Base-by-base conservation (phyloP, 64 coral and sea anemone genomes). In the Pocillopora damicornis region DNA sequence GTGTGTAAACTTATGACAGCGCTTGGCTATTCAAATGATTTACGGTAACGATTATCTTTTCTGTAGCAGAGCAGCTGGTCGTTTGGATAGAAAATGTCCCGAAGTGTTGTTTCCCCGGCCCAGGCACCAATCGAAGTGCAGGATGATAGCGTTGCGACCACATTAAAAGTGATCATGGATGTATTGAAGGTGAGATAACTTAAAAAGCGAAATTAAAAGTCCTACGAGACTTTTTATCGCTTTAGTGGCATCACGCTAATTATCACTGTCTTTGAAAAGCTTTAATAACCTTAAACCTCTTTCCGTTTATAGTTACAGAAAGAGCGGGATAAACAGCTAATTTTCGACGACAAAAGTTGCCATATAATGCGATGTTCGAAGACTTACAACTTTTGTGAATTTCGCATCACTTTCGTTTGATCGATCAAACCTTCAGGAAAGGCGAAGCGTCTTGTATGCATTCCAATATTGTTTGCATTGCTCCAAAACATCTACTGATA, bases 131-230 rank as follows among this genome's bases (percentile, higher is more conserved):
- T 67, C 11, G 81, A 94, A 88, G 59, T 68, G 42, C 84, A 86
- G 20, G 90, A 95, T 56, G 93, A 95, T 58, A 95, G 93, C 45
- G 65, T 95, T 9, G 91, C 88, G 60, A 95, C 93, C 20, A 95
- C 93, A 26, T 66, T 95, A 51, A 88, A 82, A 68, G 93, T 95
- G 11, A 95, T 95, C 15, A 95, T 95, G 93, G 93, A 95, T 38
- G 93, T 95, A 30, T 65, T 95, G 59, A 95, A 95, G 89, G 93
- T 95, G 84, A 75, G n/a, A 1, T 15, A 20, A 63, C 45, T 89
- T 38, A 72, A 23, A 22, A 18, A 57, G 59, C 23, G 25, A 79
- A 25, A 1, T 79, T 34, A 0, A 69, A 68, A 81, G 34, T 12
- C 16, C 22, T 77, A 34, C 26, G 76, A 77, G 56, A 77, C 56